Evolutionary conservation across 2,888 invertebrate species (phyloP).

Genomic region (Physocephala rufipes): DNA sequence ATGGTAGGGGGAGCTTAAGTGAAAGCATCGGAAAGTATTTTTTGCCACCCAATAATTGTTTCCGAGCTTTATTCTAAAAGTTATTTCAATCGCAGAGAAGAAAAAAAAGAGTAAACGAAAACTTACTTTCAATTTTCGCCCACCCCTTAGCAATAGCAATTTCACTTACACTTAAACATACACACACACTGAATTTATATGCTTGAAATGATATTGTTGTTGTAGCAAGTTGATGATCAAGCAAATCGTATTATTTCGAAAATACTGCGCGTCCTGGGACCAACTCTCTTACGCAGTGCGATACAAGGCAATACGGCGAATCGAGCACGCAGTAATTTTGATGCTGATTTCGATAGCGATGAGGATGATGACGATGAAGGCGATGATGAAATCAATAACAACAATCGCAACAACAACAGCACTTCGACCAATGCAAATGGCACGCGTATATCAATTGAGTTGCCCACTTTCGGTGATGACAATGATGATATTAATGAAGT

Average conservation of each 20-base stretch:
- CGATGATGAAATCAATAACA: slow-evolving; percentile 56
- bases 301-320: slow-evolving; percentile 62
- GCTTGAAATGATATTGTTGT: slow-evolving; percentile 51
- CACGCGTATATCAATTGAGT: slow-evolving; percentile 71
- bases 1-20: too few relatives aligned
- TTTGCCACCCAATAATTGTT: too few relatives aligned
- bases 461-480: slow-evolving; percentile 75
- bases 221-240: slow-evolving; percentile 66
- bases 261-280: slow-evolving; percentile 80
- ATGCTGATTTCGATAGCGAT: slow-evolving; percentile 68
- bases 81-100: not conserved
- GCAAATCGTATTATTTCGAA: slow-evolving; percentile 62
- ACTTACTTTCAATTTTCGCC: slow-evolving; percentile 26
- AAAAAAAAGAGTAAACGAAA: not conserved
- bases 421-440: slow-evolving; percentile 55
- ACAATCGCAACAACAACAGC: slow-evolving; percentile 54
- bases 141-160: slow-evolving; percentile 8
- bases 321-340: slow-evolving; percentile 65
- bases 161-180: slow-evolving; percentile 26
- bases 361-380: slow-evolving; percentile 63
- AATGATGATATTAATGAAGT: slow-evolving; percentile 65
- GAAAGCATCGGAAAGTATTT: too few relatives aligned
- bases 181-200: slow-evolving; percentile 27
- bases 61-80: too few relatives aligned
- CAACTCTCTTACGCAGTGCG: slow-evolving; percentile 70